These are phyloP conservation scores for Laticauda colubrina DNA, from an alignment of 2,113 vertebrate genomes.

Conservation along the genomic window DNA sequence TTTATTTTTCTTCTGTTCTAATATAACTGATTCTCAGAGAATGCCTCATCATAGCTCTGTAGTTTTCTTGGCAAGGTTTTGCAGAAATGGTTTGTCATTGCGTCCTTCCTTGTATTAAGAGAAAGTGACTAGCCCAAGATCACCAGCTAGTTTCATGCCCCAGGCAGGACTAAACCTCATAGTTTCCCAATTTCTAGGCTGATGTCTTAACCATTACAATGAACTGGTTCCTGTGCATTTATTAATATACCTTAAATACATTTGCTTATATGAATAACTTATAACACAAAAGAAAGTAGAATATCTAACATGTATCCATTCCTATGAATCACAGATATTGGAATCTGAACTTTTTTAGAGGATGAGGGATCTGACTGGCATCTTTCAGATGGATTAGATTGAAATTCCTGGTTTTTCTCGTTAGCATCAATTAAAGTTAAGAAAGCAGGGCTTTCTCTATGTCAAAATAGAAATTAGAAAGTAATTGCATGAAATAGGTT, in stretches of 20 bases:
- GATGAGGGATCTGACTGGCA: neutral
- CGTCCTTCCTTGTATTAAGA: too few species aligned
- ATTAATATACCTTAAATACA: neutral
- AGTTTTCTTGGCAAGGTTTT: too few species aligned
- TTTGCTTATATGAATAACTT: neutral
- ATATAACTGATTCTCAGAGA: too few species aligned
- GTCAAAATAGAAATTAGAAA: neutral
- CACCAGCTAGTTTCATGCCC: too few species aligned
- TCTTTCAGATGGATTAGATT: neutral
- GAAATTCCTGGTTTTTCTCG: neutral
- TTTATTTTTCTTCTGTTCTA: too few species aligned
- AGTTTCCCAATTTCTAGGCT: too few species aligned
- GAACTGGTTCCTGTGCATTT: neutral
- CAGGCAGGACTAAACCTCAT: too few species aligned
- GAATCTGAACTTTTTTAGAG: neutral
- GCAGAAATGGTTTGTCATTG: too few species aligned
- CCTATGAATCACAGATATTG: neutral
- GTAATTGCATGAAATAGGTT: neutral
- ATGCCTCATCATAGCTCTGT: too few species aligned
- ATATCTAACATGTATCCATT: neutral
- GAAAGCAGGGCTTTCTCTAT: neutral
- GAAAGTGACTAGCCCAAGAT: too few species aligned
- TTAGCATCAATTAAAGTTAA: neutral
- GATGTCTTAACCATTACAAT: too few species aligned
- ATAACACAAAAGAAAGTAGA: neutral